Evolutionary conservation across 2,797 vertebrate genomes (phyloP).

Genomic region (Naso thynnoides): DNA sequence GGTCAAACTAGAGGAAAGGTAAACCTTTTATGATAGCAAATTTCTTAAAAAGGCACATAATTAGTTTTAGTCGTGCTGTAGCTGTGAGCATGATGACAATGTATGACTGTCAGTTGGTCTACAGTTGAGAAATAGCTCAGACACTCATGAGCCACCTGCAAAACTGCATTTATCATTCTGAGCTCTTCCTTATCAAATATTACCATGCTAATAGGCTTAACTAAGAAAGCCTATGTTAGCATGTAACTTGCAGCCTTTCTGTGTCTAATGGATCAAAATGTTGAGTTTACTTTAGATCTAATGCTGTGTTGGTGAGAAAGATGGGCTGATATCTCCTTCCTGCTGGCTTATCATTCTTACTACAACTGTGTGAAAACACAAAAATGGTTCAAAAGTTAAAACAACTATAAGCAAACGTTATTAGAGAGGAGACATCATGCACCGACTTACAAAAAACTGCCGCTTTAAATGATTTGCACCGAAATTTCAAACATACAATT

Average conservation of each 20-base stretch:
- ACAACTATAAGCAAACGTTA: neutral
- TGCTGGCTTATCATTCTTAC: neutral
- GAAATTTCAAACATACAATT: neutral
- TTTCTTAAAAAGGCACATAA: neutral
- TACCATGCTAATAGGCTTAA: neutral
- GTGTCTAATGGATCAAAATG: neutral
- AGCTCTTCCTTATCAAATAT: neutral
- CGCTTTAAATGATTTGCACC: neutral
- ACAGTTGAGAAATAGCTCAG: too few relatives aligned
- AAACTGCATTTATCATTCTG: neutral
- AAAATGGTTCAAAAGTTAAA: neutral
- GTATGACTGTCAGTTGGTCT: too few relatives aligned
- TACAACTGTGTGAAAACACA: neutral
- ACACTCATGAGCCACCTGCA: neutral
- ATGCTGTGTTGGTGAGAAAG: neutral
- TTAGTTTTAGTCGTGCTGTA: neutral
- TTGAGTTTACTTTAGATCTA: neutral
- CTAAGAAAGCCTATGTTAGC: neutral
- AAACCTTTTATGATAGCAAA: neutral
- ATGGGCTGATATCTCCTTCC: neutral
- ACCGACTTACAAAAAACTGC: neutral
- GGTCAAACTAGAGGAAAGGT: neutral
- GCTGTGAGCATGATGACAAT: neutral
- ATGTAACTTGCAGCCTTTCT: neutral
- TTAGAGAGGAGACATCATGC: neutral